phyloP scores from a whole-genome alignment of 2,113 vertebrate genomes.

The Pelodiscus sinensis region DNA sequence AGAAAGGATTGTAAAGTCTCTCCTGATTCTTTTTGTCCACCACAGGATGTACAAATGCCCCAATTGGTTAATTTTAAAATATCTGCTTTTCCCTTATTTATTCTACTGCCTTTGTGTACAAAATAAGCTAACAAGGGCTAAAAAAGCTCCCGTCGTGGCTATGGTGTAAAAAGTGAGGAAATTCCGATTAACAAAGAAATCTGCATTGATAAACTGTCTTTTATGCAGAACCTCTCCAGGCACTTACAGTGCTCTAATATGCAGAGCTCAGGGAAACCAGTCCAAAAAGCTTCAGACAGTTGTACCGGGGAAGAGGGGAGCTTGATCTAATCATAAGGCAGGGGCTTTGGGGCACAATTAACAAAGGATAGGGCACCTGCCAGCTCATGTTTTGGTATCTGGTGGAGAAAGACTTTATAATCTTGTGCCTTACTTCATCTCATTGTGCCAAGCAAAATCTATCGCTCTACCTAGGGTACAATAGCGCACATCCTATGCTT shows the following conservation, averaged over 20 bases:
- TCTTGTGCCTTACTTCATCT: background rate
- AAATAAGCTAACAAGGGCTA: background rate
- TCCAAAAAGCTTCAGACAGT: constrained; percentile 11
- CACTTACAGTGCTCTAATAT: background rate
- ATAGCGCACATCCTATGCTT: background rate
- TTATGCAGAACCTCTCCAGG: background rate
- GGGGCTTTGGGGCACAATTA: constrained; percentile 53
- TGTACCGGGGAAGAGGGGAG: background rate
- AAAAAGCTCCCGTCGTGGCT: background rate
- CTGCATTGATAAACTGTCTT: constrained; percentile 1
- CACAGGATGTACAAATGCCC: background rate
- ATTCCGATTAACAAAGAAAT: constrained; percentile 15
- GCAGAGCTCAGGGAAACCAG: background rate
- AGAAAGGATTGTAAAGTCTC: background rate
- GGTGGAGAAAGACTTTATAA: constrained; percentile 18
- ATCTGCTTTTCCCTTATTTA: background rate
- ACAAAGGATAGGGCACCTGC: constrained; percentile 51
- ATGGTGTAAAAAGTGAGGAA: background rate
- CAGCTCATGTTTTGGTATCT: background rate
- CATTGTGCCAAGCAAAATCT: background rate
- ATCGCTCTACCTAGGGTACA: background rate
- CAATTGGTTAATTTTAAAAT: background rate
- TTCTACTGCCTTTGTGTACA: background rate
- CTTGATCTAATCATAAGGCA: constrained; percentile 55
- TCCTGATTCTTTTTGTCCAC: background rate